Evolutionary conservation across 1,140 invertebrate genomes (phyloP).

Genomic region (Polypedilum vanderplanki): DNA sequence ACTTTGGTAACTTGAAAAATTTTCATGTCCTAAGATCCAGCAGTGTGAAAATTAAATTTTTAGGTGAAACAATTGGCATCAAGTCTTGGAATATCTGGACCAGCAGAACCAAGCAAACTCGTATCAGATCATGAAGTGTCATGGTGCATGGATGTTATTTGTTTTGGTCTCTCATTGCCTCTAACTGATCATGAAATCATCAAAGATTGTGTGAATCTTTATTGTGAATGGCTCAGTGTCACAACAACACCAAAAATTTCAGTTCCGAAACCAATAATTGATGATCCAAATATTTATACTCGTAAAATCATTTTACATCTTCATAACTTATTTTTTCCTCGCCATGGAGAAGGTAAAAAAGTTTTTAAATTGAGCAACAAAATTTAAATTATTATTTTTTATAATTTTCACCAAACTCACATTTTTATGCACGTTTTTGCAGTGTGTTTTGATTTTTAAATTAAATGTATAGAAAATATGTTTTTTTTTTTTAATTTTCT

Average conservation of each 20-base stretch:
- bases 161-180: constrained; percentile 85
- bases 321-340: constrained; percentile 92
- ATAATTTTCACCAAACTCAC: constrained; percentile 16
- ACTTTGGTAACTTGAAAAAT: constrained; percentile 56
- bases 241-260: constrained; percentile 71
- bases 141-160: constrained; percentile 90
- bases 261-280: constrained; percentile 76
- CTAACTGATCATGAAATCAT: constrained; percentile 87
- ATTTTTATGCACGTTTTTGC: constrained; percentile 13
- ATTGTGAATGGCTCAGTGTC: constrained; percentile 92
- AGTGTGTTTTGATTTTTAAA: constrained; percentile 13
- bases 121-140: constrained; percentile 75
- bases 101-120: constrained; percentile 66
- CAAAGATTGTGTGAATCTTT: constrained; percentile 92
- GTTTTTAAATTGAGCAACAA: constrained; percentile 29
- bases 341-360: constrained; percentile 77
- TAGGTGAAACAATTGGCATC: constrained; percentile 59
- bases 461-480: too few relatives aligned
- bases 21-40: neutral
- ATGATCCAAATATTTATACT: constrained; percentile 87
- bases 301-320: constrained; percentile 88
- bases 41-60: neutral
- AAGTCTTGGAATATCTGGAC: constrained; percentile 67
- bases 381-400: constrained; percentile 32
- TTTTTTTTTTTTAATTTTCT: constrained; percentile 18